Base-by-base conservation (phyloP, 1,140 invertebrate species). In the Ceratina calcarata region DNA sequence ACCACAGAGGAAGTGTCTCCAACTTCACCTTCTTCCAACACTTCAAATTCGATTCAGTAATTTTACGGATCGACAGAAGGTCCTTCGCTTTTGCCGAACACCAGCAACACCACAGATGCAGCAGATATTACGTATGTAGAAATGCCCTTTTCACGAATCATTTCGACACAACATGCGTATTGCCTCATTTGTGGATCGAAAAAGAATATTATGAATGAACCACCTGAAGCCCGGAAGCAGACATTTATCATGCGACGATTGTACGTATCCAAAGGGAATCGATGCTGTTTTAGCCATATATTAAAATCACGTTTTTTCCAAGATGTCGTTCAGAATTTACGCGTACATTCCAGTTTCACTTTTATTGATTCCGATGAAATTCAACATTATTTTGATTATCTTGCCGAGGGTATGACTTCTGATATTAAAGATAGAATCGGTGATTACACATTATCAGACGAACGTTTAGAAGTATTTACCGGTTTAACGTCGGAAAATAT, bases 401-500 rank as follows among this genome's bases (percentile, higher is more conserved):
- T 65, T 45, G 2, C 37, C 1, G 16, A n/a, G n/a, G n/a, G n/a
- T n/a, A n/a, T n/a, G n/a, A n/a, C n/a, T n/a, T n/a, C n/a, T n/a
- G n/a, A n/a, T 45, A 65, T 65, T 49, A 49, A 45, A 12, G 82
- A 89, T 79, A 76, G 76, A 80, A 24, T 90, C 12, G 81, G 65
- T 3, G 61, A 84, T 57, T 71, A 55, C 64, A 22, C 24, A 12
- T 45, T 89, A 16, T 84, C 86, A 27, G 78, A 89, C 49, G 65
- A 89, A 70, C 74, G 75, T 24, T 49, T 89, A 18, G 55, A 70
- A 51, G 20, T 80, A 12, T 82, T 90, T 8, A 88, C 82, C 8
- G 84, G 80, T 15, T 76, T 87, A 20, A 82, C 70, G 3, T 88
- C 81, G 84, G 78, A 88, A 64, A 80, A 87, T 57, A 57, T 90